Evolutionary conservation across 2,797 vertebrate species (phyloP), one percentile per base, ranked within the genome.

Genomic region (Morus bassanus): DNA sequence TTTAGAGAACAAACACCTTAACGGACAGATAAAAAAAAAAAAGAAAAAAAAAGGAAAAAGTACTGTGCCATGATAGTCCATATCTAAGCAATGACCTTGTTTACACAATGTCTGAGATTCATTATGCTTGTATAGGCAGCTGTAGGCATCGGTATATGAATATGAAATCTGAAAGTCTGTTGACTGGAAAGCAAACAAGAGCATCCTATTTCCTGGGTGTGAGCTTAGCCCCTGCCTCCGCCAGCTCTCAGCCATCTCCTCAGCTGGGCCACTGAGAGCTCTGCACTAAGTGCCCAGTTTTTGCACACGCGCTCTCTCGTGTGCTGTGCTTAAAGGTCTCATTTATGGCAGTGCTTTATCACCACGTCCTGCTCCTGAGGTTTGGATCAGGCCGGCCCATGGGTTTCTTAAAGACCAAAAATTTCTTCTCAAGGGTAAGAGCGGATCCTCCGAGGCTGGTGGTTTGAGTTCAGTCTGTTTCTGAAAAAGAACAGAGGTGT

Each of bases 1-100:
- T 96, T 97, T 95, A 95, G 97, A 97, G 97, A 98, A 98, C 97
- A 98, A 98, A 98, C 96, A 96, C 73, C 37, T 73, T 93, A 95
- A 92, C 5, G 6, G 85, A 91, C 48, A 91, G 95, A 97, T 78
- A 80, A 73, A 64, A 73, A 79, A 82, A 85, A 53, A 50, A 54
- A 74, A 76, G 91, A 59, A 69, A 53, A 50, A 30, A 57, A 56
- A 45, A 46, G 39, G 67, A 91, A 94, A 65, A 88, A 79, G 83
- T 77, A 88, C 83, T 97, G 87, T 96, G 96, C 93, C 95, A 93
- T 95, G 96, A 97, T 93, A 97, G 95, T 96, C 97, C 85, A 59
- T 91, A 97, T 96, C 96, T 98, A 96, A 89, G 95, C 96, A 94
- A 95, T 61, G 84, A 97, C 91, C 97, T 95, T 93, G 90, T 93